phyloP scores from a whole-genome alignment of 2,888 invertebrate species.

The Sesia apiformis region DNA sequence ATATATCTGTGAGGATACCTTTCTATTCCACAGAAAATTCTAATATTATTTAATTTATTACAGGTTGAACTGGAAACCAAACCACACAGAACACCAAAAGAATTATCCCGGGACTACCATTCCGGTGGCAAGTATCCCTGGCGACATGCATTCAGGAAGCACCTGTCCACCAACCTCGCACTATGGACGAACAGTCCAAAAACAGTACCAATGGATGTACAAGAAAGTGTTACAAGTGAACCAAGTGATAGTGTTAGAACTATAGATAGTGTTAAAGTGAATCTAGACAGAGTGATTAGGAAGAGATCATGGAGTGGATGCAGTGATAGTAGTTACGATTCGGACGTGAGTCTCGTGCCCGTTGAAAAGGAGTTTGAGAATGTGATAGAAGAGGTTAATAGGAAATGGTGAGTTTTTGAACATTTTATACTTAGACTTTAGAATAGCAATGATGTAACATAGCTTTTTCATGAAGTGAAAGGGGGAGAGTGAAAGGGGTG shows the following conservation, averaged over 20 bases:
- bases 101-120: slow-evolving; percentile 54
- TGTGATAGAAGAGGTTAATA: slow-evolving; percentile 59
- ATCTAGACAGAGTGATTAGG: slow-evolving; percentile 31
- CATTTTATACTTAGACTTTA: too few species aligned
- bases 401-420: slow-evolving; percentile 52
- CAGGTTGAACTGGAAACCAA: slow-evolving; percentile 57
- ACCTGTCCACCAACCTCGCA: slow-evolving; percentile 39
- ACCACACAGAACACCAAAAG: slow-evolving; percentile 52
- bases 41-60: background rate
- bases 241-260: slow-evolving; percentile 47
- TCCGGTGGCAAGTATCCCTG: slow-evolving; percentile 55
- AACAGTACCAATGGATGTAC: slow-evolving; percentile 8
- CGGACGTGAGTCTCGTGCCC: slow-evolving; percentile 53
- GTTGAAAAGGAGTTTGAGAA: slow-evolving; percentile 58
- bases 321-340: slow-evolving; percentile 53
- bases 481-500: too few species aligned
- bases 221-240: slow-evolving; percentile 45
- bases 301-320: slow-evolving; percentile 49
- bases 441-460: too few species aligned
- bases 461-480: too few species aligned
- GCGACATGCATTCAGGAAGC: slow-evolving; percentile 54
- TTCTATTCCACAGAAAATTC: too few species aligned
- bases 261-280: slow-evolving; percentile 28
- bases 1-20: too few species aligned
- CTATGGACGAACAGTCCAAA: slow-evolving; percentile 32